phyloP scores from a whole-genome alignment of 2,888 invertebrate genomes.

The Trachelus troglodyta region DNA sequence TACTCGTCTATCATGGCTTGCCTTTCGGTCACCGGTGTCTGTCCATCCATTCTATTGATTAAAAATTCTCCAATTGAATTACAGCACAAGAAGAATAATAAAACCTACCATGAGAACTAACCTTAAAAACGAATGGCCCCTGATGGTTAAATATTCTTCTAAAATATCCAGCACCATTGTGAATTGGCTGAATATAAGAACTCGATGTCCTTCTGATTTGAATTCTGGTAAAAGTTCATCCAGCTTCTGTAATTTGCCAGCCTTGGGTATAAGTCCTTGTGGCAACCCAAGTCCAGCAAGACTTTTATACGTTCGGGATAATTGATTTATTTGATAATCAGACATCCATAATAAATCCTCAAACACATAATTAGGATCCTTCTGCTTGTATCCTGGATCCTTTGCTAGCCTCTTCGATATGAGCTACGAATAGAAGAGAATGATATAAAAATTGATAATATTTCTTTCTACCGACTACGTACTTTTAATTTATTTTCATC shows the following conservation, averaged over 20 bases:
- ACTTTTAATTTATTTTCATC: constrained; percentile 71
- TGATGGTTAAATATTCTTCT: constrained; percentile 85
- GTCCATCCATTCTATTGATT: constrained; percentile 82
- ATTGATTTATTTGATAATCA: constrained; percentile 90
- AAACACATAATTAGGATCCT: constrained; percentile 80
- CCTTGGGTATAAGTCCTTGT: constrained; percentile 78
- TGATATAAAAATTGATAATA: constrained; percentile 22
- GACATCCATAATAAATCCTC: constrained; percentile 91
- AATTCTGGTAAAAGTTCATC: constrained; percentile 82
- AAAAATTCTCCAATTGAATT: not conserved
- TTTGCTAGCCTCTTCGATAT: constrained; percentile 79
- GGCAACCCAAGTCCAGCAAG: constrained; percentile 75
- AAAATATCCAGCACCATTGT: constrained; percentile 94
- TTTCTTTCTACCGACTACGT: constrained; percentile 25
- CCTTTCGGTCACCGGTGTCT: constrained; percentile 86
- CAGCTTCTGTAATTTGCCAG: constrained; percentile 88
- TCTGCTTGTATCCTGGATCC: constrained; percentile 79
- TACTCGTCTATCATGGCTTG: constrained; percentile 92
- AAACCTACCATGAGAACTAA: constrained; percentile 18
- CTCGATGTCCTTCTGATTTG: constrained; percentile 81
- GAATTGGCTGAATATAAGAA: constrained; percentile 96
- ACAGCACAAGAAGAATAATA: not conserved
- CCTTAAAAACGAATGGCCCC: constrained; percentile 77
- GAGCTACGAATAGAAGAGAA: constrained; percentile 54
- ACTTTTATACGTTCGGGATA: constrained; percentile 77